A percentile compares a stretch with the other conserved stretches of the same genome.
These are phyloP conservation scores for Coboldia fuscipes DNA, from an alignment of 1,140 invertebrate genomes.

Conservation along the genomic window DNA sequence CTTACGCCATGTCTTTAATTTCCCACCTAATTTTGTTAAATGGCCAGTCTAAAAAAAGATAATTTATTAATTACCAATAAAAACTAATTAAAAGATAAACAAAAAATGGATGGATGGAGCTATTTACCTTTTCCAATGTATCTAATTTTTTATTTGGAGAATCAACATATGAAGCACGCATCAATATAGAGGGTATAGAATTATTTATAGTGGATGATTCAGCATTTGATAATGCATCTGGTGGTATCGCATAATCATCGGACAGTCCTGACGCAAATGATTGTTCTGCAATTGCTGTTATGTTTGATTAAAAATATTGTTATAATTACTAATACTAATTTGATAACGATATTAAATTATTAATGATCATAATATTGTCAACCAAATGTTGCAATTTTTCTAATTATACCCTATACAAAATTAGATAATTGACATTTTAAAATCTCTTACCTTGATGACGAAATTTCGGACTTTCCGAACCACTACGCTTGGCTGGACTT, in stretches of 20 bases:
- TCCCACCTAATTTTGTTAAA: conserved; percentile 82
- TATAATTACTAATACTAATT: neutral
- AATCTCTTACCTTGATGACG: conserved; percentile 14
- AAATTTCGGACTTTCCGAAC: conserved; percentile 38
- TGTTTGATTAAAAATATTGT: too few species aligned
- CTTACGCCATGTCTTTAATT: conserved; percentile 87
- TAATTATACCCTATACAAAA: neutral
- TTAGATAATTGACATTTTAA: conserved; percentile 5
- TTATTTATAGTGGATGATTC: conserved; percentile 49
- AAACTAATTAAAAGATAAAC: neutral
- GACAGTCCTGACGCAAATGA: conserved; percentile 84
- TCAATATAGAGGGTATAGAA: conserved; percentile 40
- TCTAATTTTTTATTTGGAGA: conserved; percentile 47
- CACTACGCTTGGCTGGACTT: conserved; percentile 63
- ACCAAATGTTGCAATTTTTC: neutral
- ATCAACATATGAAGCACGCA: conserved; percentile 39
- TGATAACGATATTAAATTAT: neutral
- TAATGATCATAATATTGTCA: neutral
- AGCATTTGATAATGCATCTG: conserved; percentile 58
- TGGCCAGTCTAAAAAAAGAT: conserved; percentile 40
- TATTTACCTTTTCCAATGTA: conserved; percentile 69
- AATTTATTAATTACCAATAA: neutral
- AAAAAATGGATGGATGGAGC: neutral
- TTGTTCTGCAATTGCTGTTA: conserved; percentile 51
- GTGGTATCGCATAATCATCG: conserved; percentile 89